Conservation (phyloP, 2,888 invertebrate genomes). For the Drosophila longiperda region DNA sequence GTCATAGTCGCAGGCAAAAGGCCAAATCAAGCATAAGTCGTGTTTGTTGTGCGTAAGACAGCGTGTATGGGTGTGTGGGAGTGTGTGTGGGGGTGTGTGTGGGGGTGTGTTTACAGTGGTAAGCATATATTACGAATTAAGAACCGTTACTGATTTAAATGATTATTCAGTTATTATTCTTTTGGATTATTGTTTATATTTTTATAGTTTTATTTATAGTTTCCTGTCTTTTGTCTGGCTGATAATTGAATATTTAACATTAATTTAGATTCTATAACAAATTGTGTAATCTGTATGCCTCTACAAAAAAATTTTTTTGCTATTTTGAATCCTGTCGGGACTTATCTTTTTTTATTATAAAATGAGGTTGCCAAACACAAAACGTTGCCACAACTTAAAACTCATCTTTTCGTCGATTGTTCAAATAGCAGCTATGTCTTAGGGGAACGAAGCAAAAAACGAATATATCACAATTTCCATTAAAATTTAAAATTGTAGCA, state of each 20-base stretch:
- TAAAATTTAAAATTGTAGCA: too few relatives aligned
- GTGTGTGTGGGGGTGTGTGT: neutral
- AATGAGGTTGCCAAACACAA: neutral
- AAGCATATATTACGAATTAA: neutral
- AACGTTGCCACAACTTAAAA: neutral
- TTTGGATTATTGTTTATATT: neutral
- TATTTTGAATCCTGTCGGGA: neutral
- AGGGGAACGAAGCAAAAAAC: too few relatives aligned
- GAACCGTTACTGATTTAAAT: neutral
- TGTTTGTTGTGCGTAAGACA: slow-evolving; percentile 17
- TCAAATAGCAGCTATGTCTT: neutral
- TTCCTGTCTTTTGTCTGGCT: neutral
- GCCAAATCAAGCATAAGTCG: slow-evolving; percentile 36
- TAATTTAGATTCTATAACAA: neutral
- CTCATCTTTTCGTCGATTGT: neutral
- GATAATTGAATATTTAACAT: neutral
- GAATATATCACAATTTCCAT: neutral
- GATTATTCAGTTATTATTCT: neutral
- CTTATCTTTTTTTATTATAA: neutral
- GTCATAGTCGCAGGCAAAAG: slow-evolving; percentile 49
- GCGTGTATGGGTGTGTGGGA: neutral
- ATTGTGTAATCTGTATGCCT: neutral
- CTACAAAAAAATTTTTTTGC: neutral
- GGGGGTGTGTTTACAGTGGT: slow-evolving; percentile 4
- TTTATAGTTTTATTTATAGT: neutral